These are phyloP conservation scores for Ectemnius cavifrons DNA, from an alignment of 2,888 invertebrate species.

Conservation along the genomic window DNA sequence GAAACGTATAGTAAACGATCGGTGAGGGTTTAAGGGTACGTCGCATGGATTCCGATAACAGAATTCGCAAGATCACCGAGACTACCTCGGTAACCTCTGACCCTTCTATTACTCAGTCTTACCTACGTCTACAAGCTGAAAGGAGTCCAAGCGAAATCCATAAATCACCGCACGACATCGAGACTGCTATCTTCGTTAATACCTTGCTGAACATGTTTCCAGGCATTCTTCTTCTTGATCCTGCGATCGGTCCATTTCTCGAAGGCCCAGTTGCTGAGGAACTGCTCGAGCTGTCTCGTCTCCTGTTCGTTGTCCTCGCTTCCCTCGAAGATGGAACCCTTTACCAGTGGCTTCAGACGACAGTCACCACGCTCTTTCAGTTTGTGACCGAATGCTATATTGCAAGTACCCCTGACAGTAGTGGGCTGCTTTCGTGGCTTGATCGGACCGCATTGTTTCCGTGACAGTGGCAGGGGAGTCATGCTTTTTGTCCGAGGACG, in stretches of 20 bases:
- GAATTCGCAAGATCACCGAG: too few relatives aligned
- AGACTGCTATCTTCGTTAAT: constrained; percentile 19
- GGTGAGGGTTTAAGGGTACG: too few relatives aligned
- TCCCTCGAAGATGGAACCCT: constrained; percentile 27
- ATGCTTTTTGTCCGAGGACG: constrained; percentile 17
- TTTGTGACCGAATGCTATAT: constrained; percentile 62
- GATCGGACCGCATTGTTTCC: constrained; percentile 39
- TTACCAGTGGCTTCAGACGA: constrained; percentile 15
- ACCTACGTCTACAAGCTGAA: constrained; percentile 3
- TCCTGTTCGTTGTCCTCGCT: constrained; percentile 20
- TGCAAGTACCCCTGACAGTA: constrained; percentile 61
- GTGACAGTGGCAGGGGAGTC: constrained; percentile 50
- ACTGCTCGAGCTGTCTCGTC: constrained; percentile 47
- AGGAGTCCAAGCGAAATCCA: constrained; percentile 9
- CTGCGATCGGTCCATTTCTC: constrained; percentile 56
- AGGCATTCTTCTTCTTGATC: constrained; percentile 52
- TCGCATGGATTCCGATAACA: too few relatives aligned
- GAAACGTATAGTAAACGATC: too few relatives aligned
- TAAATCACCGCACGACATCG: constrained; percentile 1
- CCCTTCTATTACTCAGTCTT: not conserved
- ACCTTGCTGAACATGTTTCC: constrained; percentile 64
- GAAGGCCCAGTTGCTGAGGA: constrained; percentile 55
- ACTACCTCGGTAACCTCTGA: too few relatives aligned
- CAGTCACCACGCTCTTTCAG: constrained; percentile 51
- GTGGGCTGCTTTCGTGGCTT: constrained; percentile 47